Evolutionary conservation across 1,140 invertebrate species (phyloP).

Genomic region (Berghia stephanieae): DNA sequence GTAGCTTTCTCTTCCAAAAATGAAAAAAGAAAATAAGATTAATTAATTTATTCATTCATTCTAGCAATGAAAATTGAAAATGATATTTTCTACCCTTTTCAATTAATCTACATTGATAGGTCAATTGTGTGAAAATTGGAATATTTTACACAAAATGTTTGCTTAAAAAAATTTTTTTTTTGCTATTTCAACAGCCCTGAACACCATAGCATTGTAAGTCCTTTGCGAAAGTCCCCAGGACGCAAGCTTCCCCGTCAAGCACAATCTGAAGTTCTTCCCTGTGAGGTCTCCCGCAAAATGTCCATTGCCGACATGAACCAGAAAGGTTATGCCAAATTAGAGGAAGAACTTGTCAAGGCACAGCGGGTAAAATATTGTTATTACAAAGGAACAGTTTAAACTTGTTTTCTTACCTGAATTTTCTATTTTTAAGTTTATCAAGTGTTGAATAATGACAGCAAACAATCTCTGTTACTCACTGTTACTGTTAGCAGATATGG

Average conservation of each 20-base stretch:
- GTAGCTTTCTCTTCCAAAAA: too few relatives aligned
- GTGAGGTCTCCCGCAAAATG: slow-evolving; percentile 43
- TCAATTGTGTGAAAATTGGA: not conserved
- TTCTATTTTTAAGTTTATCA: not conserved
- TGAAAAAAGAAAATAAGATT: too few relatives aligned
- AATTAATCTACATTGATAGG: too few relatives aligned
- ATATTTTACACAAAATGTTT: not conserved
- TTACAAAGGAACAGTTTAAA: not conserved
- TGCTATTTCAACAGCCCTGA: not conserved
- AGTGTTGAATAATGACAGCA: too few relatives aligned
- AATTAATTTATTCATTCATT: too few relatives aligned
- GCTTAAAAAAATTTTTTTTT: not conserved
- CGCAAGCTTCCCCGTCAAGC: slow-evolving; percentile 46
- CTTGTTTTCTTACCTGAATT: not conserved
- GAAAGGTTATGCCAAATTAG: slow-evolving; percentile 72
- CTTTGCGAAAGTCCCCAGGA: not conserved
- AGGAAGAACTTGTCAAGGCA: slow-evolving; percentile 76
- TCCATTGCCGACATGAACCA: slow-evolving; percentile 74
- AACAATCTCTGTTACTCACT: too few relatives aligned
- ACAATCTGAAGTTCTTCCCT: slow-evolving; percentile 50
- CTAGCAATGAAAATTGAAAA: too few relatives aligned
- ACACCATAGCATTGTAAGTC: not conserved
- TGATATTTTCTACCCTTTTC: too few relatives aligned
- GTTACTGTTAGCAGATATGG: too few relatives aligned
- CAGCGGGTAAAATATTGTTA: slow-evolving; percentile 67